Evolutionary conservation across 37 sponge, comb jelly and placozoan genomes (phyloP), one percentile per base, ranked within the genome.

Genomic region (Bolinopsis microptera): DNA sequence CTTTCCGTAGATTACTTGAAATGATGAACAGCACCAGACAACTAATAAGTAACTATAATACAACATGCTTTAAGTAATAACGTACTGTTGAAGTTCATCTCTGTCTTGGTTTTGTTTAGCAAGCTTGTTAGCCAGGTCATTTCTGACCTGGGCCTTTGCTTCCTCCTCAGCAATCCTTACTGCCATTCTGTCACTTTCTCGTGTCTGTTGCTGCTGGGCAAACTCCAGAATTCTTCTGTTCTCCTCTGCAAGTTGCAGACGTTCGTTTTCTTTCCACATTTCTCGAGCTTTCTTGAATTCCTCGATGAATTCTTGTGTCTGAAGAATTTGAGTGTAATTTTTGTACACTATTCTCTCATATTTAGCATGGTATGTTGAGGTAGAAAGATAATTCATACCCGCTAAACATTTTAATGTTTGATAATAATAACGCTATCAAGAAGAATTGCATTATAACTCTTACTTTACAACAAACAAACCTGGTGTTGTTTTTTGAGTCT

Each of bases 221-320:
- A 95, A 98, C 95, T 96, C 95, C 39, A 98, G 92, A 38, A 98
- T 96, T 16, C 95, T 88, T 0, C 93, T 80, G 82, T 98, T 98
- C 94, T 98, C 99, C 93, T 97, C 97, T 69, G 96, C 99, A 96
- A 97, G 97, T 75, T 94, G 92, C 92, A 95, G 74, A 0, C 93
- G 92, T 93, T 98, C 99, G 22, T 69, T 93, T 37, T 95, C 95
- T 93, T 94, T 95, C 99, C 99, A 98, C 96, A 96, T 93, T 0
- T 93, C 96, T 40, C 96, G 92, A 88, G 95, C 95, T 94, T 94
- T 76, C 69, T 95, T 69, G 75, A 97, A 98, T 82, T 98, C 99
- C 21, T 95, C 93, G 18, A 97, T 94, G 76, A 96, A 98, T 24
- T 93, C 39, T 34, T 93, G 95, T 0, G 99, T 98, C 39, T 97